phyloP scores from a whole-genome alignment of 2,888 invertebrate genomes.

The Conops quadrifasciatus region DNA sequence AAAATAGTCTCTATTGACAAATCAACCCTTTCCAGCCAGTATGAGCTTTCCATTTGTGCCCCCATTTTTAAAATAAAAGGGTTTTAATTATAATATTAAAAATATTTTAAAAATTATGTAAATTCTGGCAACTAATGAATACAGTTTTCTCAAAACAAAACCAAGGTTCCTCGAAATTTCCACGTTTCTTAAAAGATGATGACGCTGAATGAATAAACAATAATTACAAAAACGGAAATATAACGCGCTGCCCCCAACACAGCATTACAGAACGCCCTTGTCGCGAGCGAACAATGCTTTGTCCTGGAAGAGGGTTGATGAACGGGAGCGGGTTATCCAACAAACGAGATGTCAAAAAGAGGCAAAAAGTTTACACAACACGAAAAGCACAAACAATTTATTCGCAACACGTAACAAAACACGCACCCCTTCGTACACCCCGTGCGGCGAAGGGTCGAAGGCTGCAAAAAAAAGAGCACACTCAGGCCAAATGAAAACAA shows the following conservation, averaged over 20 bases:
- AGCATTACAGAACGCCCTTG: constrained; percentile 63
- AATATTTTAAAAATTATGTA: too few species aligned
- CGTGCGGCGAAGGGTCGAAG: neutral
- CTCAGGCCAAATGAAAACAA: neutral
- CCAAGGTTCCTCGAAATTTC: neutral
- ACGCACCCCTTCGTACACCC: too few species aligned
- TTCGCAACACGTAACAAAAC: constrained; percentile 12
- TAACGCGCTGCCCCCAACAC: constrained; percentile 42
- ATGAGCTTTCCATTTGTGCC: too few species aligned
- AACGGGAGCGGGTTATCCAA: too few species aligned
- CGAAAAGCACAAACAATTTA: constrained; percentile 16
- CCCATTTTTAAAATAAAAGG: too few species aligned
- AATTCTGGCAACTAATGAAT: too few species aligned
- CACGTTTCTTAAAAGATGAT: neutral
- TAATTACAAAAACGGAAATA: constrained; percentile 15
- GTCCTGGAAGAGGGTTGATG: too few species aligned
- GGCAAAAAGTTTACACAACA: constrained; percentile 15
- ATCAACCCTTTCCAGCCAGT: too few species aligned
- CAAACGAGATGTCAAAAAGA: too few species aligned
- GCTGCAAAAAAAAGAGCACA: neutral
- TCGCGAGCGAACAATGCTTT: constrained; percentile 45
- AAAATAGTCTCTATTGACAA: too few species aligned
- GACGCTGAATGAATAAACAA: constrained; percentile 23
- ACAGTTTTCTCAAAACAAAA: neutral
- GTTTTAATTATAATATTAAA: too few species aligned